Percentiles rank a stretch among this genome's conserved stretches.
Evolutionary conservation across 2,797 vertebrate species (phyloP).

Genomic region (Picus viridis): DNA sequence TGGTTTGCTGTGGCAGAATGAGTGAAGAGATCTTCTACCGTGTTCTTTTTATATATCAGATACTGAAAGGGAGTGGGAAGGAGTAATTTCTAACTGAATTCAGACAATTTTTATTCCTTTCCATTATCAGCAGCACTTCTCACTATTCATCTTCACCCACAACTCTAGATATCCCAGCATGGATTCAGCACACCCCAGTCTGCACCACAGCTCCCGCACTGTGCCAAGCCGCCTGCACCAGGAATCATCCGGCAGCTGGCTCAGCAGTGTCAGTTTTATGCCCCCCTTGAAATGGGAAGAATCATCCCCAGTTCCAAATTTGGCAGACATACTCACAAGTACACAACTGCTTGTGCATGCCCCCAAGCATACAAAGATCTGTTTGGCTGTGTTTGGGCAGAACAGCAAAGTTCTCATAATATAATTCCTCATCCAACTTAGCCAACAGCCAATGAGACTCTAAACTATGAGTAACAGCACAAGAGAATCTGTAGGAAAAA

Average conservation of each 20-base stretch:
- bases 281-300: not conserved
- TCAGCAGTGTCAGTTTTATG: not conserved
- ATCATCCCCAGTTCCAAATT: not conserved
- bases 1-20: constrained; percentile 6
- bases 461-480: not conserved
- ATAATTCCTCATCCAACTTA: not conserved
- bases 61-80: not conserved
- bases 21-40: not conserved
- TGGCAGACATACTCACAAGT: not conserved
- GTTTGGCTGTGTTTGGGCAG: not conserved
- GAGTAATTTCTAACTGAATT: not conserved
- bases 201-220: fast-evolving
- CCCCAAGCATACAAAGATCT: no score
- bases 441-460: not conserved
- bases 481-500: not conserved
- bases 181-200: not conserved
- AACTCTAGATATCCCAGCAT: not conserved
- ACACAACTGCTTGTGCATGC: no score
- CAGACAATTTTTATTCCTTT: not conserved
- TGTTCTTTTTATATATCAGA: not conserved
- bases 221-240: not conserved
- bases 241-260: not conserved
- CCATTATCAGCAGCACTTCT: not conserved
- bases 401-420: not conserved
- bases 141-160: not conserved